Evolutionary conservation across 2,888 invertebrate species (phyloP).

Genomic region (Agonopterix subpropinquella): DNA sequence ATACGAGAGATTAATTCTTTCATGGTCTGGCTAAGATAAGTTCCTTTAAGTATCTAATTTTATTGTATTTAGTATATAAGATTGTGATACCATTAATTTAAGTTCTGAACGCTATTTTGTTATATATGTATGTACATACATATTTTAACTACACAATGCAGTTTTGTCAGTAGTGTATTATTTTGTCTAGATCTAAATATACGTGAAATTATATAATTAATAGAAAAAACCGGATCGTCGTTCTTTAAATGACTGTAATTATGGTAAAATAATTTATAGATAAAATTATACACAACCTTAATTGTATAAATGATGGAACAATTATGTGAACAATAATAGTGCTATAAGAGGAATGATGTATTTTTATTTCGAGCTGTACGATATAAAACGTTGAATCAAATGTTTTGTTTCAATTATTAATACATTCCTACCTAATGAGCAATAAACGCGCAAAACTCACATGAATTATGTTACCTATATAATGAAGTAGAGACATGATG

Average conservation of each 20-base stretch:
- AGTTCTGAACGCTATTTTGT: constrained; percentile 51
- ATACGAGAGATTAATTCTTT: constrained; percentile 45
- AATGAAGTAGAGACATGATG: too few relatives aligned
- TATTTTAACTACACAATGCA: constrained; percentile 24
- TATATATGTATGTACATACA: constrained; percentile 48
- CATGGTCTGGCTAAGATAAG: constrained; percentile 66
- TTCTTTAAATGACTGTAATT: not conserved
- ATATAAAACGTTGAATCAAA: constrained; percentile 61
- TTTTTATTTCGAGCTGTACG: constrained; percentile 46
- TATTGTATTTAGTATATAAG: constrained; percentile 61
- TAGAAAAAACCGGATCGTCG: not conserved
- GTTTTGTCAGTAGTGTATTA: constrained; percentile 41
- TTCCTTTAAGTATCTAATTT: constrained; percentile 58
- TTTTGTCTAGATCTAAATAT: constrained; percentile 34
- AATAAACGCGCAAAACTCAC: too few relatives aligned
- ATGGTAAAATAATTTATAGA: constrained; percentile 15
- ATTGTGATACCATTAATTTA: constrained; percentile 73
- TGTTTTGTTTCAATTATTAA: constrained; percentile 18
- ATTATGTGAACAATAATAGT: constrained; percentile 56
- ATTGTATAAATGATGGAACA: constrained; percentile 37
- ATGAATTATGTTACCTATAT: too few relatives aligned
- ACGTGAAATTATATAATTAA: constrained; percentile 43
- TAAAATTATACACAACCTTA: constrained; percentile 11
- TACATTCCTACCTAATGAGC: not conserved
- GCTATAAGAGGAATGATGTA: constrained; percentile 51